Percentiles rank a stretch among this genome's conserved stretches.
These are phyloP conservation scores for Tragelaphus imberbis DNA, from an alignment of 2,113 vertebrate genomes.

Conservation along the genomic window DNA sequence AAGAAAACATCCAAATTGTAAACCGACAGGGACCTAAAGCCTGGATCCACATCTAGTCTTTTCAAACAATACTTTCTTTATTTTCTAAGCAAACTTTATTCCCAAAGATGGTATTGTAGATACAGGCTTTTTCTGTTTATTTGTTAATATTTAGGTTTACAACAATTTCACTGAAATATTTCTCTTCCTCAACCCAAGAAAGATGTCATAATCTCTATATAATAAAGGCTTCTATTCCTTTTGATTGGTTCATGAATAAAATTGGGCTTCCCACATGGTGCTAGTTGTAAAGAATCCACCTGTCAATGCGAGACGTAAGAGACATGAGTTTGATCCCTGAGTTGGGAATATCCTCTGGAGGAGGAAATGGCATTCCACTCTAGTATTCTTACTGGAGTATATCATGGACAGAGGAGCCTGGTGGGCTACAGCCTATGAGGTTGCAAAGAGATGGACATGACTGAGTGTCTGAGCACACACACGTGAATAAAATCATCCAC, in stretches of 20 bases:
- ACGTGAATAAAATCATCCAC: not conserved
- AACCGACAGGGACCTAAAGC: not conserved
- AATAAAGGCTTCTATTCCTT: not conserved
- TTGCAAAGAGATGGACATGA: not conserved
- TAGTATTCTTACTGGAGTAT: not conserved
- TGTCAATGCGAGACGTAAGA: not conserved
- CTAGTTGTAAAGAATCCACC: not conserved
- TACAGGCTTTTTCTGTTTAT: not conserved
- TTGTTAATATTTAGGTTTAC: not conserved
- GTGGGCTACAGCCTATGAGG: not conserved
- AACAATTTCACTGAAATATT: not conserved
- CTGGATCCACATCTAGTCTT: not conserved
- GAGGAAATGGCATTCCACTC: not conserved
- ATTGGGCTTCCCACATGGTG: not conserved
- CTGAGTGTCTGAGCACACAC: not conserved
- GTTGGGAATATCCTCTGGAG: not conserved
- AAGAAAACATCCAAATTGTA: not conserved
- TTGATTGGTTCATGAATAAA: not conserved
- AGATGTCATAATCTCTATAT: not conserved
- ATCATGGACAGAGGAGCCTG: not conserved
- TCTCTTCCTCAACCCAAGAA: not conserved
- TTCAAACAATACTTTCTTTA: not conserved
- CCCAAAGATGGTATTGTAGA: not conserved
- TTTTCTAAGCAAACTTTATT: not conserved
- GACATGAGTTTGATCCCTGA: not conserved